A percentile compares a stretch with the other conserved stretches of the same genome.
Conservation (phyloP, 1,140 invertebrate species). For the Rhynchophorus ferrugineus region DNA sequence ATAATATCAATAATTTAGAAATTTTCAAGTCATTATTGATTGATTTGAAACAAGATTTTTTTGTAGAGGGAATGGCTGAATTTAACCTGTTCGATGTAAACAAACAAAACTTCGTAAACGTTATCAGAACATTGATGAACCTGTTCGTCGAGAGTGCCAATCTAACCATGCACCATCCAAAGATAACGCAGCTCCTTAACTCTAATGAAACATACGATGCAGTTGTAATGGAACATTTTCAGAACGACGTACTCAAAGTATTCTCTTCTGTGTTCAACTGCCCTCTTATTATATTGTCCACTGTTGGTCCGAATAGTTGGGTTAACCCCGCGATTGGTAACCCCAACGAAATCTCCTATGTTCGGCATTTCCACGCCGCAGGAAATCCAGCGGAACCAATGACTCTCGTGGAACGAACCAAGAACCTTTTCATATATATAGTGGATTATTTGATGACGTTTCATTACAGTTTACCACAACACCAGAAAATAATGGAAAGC, state of each 20-base stretch:
- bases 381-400: conserved; percentile 37
- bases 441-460: conserved; percentile 7
- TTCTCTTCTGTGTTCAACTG: conserved; percentile 39
- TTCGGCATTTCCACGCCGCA: conserved; percentile 30
- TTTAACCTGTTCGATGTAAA: neutral
- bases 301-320: conserved; percentile 29
- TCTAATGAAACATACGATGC: conserved; percentile 42
- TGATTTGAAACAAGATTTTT: too few relatives aligned
- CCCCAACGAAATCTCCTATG: conserved; percentile 37
- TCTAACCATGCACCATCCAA: conserved; percentile 14
- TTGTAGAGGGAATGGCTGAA: neutral
- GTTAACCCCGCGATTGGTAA: conserved; percentile 37
- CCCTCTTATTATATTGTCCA: conserved; percentile 40
- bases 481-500: conserved; percentile 39
- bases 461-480: conserved; percentile 15
- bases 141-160: neutral
- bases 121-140: neutral
- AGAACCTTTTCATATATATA: conserved; percentile 33
- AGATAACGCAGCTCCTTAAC: conserved; percentile 21
- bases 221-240: conserved; percentile 42
- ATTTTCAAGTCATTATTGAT: neutral
- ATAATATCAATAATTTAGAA: too few relatives aligned
- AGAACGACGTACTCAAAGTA: conserved; percentile 41
- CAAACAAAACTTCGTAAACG: neutral
- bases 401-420: conserved; percentile 40